Evolutionary conservation across 2,797 vertebrate species (phyloP).

Genomic region (Dryobates pubescens): DNA sequence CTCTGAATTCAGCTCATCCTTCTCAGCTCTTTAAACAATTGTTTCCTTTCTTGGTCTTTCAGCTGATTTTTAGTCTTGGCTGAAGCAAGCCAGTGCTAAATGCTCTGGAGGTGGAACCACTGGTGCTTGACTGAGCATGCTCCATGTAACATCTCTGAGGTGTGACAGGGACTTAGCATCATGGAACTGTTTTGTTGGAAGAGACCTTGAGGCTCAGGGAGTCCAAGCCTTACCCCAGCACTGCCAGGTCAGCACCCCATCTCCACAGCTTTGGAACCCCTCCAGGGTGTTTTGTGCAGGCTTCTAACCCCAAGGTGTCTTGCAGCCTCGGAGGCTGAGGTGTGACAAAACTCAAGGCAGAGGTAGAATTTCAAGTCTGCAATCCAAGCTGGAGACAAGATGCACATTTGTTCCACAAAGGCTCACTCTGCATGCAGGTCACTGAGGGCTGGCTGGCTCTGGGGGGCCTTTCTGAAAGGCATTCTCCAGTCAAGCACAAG

Average conservation of each 20-base stretch:
- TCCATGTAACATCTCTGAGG: background rate
- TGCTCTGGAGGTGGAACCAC: background rate
- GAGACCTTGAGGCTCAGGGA: too few species aligned
- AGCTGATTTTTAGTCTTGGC: background rate
- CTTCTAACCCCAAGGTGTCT: background rate
- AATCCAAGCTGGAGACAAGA: slow-evolving; percentile 31
- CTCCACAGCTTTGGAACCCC: too few species aligned
- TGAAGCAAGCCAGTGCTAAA: background rate
- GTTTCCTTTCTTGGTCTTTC: background rate
- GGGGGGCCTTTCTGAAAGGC: slow-evolving; percentile 33
- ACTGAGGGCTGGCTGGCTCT: slow-evolving; percentile 32
- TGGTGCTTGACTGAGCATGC: background rate
- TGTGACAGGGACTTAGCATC: background rate
- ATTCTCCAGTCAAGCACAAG: slow-evolving; percentile 12
- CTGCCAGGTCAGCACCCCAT: too few species aligned
- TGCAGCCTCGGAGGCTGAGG: background rate
- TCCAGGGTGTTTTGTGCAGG: background rate
- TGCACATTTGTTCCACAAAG: background rate
- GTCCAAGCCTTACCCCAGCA: too few species aligned
- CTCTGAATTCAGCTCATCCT: background rate
- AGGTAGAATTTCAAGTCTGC: slow-evolving; percentile 3
- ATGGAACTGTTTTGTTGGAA: too few species aligned
- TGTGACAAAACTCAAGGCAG: background rate
- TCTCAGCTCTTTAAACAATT: background rate
- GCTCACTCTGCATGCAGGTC: slow-evolving; percentile 43